phyloP scores from a whole-genome alignment of 2,888 invertebrate genomes.

The Sinotaia quadrata region DNA sequence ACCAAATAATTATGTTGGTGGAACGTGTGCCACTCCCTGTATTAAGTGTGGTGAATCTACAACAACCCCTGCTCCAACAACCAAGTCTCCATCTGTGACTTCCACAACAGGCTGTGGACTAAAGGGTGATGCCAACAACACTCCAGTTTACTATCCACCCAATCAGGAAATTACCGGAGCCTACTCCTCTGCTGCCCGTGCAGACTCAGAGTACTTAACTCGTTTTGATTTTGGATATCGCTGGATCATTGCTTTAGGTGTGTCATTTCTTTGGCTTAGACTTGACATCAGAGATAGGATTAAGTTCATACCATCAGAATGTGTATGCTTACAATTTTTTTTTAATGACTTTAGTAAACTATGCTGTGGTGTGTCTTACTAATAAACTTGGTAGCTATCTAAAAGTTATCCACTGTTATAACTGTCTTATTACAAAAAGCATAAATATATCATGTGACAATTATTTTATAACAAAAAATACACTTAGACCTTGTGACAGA shows the following conservation, averaged over 20 bases:
- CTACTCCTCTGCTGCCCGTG: slow-evolving; percentile 26
- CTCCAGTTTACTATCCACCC: slow-evolving; percentile 40
- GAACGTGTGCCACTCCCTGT: background rate
- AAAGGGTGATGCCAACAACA: slow-evolving; percentile 32
- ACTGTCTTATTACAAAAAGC: no score
- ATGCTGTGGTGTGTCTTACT: no score
- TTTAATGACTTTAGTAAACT: no score
- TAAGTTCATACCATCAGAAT: no score
- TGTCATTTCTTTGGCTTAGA: no score
- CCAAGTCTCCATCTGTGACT: slow-evolving; percentile 29
- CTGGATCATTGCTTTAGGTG: slow-evolving; percentile 92
- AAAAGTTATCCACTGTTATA: no score
- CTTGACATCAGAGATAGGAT: no score
- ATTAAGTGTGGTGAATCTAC: slow-evolving; percentile 46
- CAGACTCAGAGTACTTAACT: slow-evolving; percentile 23
- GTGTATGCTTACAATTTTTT: no score
- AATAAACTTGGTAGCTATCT: no score
- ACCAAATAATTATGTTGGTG: background rate
- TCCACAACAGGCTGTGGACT: slow-evolving; percentile 28
- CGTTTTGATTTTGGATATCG: slow-evolving; percentile 50
- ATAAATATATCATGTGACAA: no score
- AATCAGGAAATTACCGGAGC: slow-evolving; percentile 57
- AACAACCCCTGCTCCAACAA: slow-evolving; percentile 27
- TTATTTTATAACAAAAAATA: no score
- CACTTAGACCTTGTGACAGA: no score